Evolutionary conservation across 2,797 vertebrate species (phyloP).

Genomic region (Sciurus vulgaris): DNA sequence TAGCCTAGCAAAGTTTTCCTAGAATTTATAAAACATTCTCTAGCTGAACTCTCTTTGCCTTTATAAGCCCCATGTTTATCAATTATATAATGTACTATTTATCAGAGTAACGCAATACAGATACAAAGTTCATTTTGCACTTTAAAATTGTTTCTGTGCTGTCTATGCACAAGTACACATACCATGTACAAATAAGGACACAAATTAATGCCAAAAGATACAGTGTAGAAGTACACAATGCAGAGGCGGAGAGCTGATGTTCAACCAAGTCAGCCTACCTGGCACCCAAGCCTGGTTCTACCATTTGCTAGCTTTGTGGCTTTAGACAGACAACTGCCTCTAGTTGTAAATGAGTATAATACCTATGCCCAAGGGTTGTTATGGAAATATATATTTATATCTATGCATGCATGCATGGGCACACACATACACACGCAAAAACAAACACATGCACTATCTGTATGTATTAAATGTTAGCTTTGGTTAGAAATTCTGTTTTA

Average conservation of each 20-base stretch:
- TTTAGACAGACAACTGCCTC: background rate
- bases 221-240: accelerated
- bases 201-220: background rate
- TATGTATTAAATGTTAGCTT: background rate
- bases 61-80: background rate
- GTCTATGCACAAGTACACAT: background rate
- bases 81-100: background rate
- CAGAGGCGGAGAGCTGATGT: background rate
- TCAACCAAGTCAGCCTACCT: background rate
- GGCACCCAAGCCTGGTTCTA: background rate
- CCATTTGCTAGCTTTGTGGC: background rate
- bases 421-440: background rate
- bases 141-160: background rate
- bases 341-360: background rate
- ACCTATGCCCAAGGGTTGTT: background rate
- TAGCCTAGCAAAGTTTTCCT: background rate
- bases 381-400: background rate
- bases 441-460: background rate
- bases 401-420: background rate
- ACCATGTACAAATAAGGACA: background rate
- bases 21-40: conserved; percentile 24
- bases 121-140: background rate
- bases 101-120: background rate
- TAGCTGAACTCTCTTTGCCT: background rate
- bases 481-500: background rate